Base-by-base conservation (phyloP, 2,113 vertebrate genomes). In the Speoplatyrhinus poulsoni region DNA sequence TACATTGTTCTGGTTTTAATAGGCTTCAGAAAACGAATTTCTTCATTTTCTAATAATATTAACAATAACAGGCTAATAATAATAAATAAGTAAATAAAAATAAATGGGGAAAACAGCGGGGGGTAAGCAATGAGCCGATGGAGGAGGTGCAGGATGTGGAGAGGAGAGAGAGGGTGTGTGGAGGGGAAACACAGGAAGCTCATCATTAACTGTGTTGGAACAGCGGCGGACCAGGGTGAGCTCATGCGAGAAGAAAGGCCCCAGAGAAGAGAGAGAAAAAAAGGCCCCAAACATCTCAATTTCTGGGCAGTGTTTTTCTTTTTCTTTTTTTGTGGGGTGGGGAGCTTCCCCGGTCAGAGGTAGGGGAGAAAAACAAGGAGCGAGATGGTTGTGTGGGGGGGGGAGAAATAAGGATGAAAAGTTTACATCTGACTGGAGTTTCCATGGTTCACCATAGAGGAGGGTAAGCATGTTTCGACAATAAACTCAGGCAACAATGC, bases 391-490 rank as follows among this genome's bases (percentile, higher is more conserved):
- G n/a, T n/a, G n/a, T n/a, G n/a, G 70, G 75, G 76, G 86, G 83
- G 81, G 82, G 82, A 84, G 86, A 90, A 81, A 91, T 91, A 92
- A 93, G 94, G 93, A 93, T 92, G 94, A 92, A 92, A 91, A 94
- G 94, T 98, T 98, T 99, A 97, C 98, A 98, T 95, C 97, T 95
- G 95, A 99, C 94, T 97, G 96, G 91, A 96, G 96, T 98, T 99
- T 96, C 98, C 98, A 99, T 99, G 98, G 98, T 96, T 96, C 94
- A 89, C 87, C 12, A 90, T 95, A 95, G 95, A 95, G 91, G 94
- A 94, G 94, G 92, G 95, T 95, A 98, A 98, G 96, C 96, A 98
- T 96, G 97, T 97, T 95, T 96, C 95, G 94, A 97, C 96, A 98
- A 99, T 98, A 98, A 99, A 98, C 97, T 98, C 94, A 94, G 88